Evolutionary conservation across 1,140 invertebrate species (phyloP), one percentile per base, ranked within the genome.

Genomic region (Copidosoma floridanum): DNA sequence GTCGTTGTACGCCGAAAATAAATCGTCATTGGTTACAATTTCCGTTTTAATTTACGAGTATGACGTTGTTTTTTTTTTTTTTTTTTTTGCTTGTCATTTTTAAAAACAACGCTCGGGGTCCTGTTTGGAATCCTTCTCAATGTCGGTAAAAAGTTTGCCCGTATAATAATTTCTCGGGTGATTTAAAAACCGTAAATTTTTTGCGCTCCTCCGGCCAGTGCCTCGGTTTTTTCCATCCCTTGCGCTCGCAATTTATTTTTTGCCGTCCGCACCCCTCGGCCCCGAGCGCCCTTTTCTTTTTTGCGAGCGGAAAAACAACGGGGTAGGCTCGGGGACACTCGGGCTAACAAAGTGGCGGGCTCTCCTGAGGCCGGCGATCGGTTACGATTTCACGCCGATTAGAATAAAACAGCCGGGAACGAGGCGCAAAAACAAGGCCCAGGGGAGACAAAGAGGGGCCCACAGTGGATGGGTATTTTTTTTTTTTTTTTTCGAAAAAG

Each of bases 361-460:
- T 72, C 75, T 71, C 56, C 47, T 1, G n/a, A 53, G 60, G 60
- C 48, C 52, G 51, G 66, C 57, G 77, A 80, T 80, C 78, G 76
- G 78, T 80, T 79, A 80, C 72, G 77, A 80, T 80, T 80, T 80
- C 78, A 80, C 78, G 76, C 78, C 73, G 76, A 79, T 80, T 80
- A 80, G 62, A 78, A 79, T 77, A 76, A 79, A 76, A 67, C 64
- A 38, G 29, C 12, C 23, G 21, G 38, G 47, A 44, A 43, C 37
- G 37, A 21, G 37, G 37, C 20, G 14, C 14, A 16, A 27, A 27
- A 4, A 14, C 16, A n/a, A n/a, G n/a, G n/a, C n/a, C 12, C 32
- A 3, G 35, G 24, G 21, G 51, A 14, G 43, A 44, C 37, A 47
- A 50, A 54, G 57, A 54, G 52, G 50, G 40, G 35, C 35, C 26